Conservation (phyloP, 2,113 vertebrate genomes). For the Gallinago media region DNA sequence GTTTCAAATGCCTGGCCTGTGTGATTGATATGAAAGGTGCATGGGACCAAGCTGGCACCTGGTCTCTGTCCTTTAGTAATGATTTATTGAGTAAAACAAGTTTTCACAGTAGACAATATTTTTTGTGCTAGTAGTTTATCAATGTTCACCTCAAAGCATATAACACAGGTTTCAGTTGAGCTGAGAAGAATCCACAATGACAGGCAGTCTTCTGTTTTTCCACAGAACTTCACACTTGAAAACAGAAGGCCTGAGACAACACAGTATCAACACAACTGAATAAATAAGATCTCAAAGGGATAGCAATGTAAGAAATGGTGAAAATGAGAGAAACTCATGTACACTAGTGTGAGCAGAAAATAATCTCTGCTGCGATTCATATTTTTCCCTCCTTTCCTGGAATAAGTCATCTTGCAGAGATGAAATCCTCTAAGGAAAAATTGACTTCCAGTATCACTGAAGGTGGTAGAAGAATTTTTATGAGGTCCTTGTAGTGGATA, state of each 20-base stretch:
- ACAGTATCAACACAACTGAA: neutral
- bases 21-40: neutral
- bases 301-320: neutral
- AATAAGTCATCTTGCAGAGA: neutral
- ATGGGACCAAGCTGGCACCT: neutral
- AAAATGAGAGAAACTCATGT: neutral
- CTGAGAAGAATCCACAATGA: neutral
- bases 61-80: neutral
- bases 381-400: neutral
- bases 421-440: neutral
- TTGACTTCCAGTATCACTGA: neutral
- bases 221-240: neutral
- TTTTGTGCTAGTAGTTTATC: neutral
- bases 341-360: neutral
- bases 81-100: neutral
- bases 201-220: neutral
- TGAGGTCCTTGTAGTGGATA: neutral
- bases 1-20: neutral
- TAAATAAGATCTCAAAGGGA: neutral
- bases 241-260: neutral
- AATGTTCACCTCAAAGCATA: neutral
- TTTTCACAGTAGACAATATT: neutral
- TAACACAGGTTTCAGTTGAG: neutral
- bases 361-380: neutral
- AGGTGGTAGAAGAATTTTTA: neutral